These are phyloP conservation scores for Bombus turneri DNA, from an alignment of 1,140 invertebrate genomes.

Conservation along the genomic window DNA sequence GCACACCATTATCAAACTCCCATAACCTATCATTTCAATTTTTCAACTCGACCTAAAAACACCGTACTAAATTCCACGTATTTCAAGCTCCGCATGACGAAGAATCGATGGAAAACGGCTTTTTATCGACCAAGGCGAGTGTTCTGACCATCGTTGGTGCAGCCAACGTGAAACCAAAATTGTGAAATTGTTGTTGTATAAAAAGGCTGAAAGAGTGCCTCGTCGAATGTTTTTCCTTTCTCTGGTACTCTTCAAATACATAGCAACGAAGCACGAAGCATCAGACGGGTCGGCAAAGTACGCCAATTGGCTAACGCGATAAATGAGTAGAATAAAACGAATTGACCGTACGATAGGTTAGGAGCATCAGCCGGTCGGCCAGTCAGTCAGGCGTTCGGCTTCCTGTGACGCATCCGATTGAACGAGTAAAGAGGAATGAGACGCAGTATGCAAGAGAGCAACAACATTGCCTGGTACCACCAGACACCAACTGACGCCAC, in stretches of 20 bases:
- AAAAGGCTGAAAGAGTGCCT: too few species aligned
- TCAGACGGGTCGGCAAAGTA: constrained; percentile 32
- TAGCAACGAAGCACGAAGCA: neutral
- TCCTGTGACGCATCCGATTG: constrained; percentile 70
- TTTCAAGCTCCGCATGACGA: neutral
- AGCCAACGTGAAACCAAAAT: neutral
- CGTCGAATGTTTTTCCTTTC: too few species aligned
- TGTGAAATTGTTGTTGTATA: too few species aligned
- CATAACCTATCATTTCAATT: too few species aligned
- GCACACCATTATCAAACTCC: too few species aligned
- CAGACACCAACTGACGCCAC: constrained; percentile 67
- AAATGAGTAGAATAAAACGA: constrained; percentile 68
- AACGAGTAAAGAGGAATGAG: constrained; percentile 61
- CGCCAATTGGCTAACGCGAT: constrained; percentile 72
- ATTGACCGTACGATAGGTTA: constrained; percentile 66
- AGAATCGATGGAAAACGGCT: neutral
- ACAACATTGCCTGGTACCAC: constrained; percentile 65
- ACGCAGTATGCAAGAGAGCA: constrained; percentile 49
- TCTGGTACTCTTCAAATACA: neutral
- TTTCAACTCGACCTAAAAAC: too few species aligned
- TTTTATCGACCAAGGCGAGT: neutral
- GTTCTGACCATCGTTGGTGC: neutral
- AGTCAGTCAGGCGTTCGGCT: constrained; percentile 62
- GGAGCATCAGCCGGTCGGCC: constrained; percentile 58
- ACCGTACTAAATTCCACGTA: too few species aligned